A percentile compares a stretch with the other conserved stretches of the same genome.
Conservation (phyloP, 2,797 vertebrate species). For the Mionectes olivaceus region DNA sequence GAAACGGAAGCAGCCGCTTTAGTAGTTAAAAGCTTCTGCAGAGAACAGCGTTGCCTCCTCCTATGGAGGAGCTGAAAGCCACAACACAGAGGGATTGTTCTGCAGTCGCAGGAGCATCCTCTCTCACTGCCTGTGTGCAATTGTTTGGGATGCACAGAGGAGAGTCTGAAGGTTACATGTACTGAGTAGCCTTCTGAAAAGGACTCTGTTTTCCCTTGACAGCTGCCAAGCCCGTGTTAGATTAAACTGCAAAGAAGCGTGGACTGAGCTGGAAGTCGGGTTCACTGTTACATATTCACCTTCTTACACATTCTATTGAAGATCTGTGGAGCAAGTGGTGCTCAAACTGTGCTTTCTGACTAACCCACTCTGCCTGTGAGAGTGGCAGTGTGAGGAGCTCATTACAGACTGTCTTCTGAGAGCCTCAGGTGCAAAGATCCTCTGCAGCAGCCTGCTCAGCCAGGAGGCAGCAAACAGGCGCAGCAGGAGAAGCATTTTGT, state of each 20-base stretch:
- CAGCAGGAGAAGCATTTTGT: slow-evolving; percentile 56
- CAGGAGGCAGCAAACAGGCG: slow-evolving; percentile 51
- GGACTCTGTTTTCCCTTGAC: background rate
- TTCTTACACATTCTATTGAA: slow-evolving; percentile 21
- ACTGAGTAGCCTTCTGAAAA: background rate
- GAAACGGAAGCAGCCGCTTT: background rate
- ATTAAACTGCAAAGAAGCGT: background rate
- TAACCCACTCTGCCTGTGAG: background rate
- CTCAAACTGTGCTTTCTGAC: slow-evolving; percentile 55
- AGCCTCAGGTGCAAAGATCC: slow-evolving; percentile 22
- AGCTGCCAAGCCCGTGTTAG: background rate
- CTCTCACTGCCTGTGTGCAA: background rate
- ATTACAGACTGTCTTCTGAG: slow-evolving; percentile 10
- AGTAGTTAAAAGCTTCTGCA: slow-evolving; percentile 29
- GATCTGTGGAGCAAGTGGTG: slow-evolving; percentile 23
- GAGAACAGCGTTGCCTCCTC: background rate
- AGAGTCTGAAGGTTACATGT: background rate
- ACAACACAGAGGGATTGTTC: slow-evolving; percentile 29
- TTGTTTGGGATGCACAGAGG: slow-evolving; percentile 31
- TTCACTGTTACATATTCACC: background rate
- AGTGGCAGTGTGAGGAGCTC: background rate
- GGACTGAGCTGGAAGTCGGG: slow-evolving; percentile 18
- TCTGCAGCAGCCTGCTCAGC: slow-evolving; percentile 29
- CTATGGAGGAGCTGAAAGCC: slow-evolving; percentile 31
- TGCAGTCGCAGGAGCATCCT: background rate